phyloP scores from a whole-genome alignment of 1,140 invertebrate species.

The Philaenus spumarius region DNA sequence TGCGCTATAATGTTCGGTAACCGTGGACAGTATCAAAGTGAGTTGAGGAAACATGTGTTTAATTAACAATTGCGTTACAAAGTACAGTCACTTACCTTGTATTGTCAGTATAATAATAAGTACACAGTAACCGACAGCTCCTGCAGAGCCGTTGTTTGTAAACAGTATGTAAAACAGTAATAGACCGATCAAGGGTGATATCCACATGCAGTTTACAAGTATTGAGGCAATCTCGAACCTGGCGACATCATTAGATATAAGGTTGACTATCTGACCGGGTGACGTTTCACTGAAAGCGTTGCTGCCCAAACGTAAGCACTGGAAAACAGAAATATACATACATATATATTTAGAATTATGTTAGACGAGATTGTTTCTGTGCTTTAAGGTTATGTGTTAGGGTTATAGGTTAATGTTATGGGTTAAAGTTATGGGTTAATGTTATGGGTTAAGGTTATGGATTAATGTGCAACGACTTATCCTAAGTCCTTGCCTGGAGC shows the following conservation, averaged over 20 bases:
- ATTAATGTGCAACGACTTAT: no score
- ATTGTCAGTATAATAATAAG: slow-evolving; percentile 77
- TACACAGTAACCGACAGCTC: slow-evolving; percentile 68
- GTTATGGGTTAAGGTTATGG: no score
- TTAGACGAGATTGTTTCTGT: no score
- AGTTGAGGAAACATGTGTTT: not conserved
- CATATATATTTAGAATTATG: no score
- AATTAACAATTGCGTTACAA: not conserved
- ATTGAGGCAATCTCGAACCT: slow-evolving; percentile 20
- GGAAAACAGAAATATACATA: no score
- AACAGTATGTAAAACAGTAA: slow-evolving; percentile 72
- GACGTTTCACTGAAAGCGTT: slow-evolving; percentile 66
- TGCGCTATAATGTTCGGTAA: no score
- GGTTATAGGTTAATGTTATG: no score
- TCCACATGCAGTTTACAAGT: not conserved
- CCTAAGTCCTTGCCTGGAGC: no score
- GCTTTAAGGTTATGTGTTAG: no score
- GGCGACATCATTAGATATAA: slow-evolving; percentile 80
- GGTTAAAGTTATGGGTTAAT: no score
- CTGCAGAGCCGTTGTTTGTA: slow-evolving; percentile 58
- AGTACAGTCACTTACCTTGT: slow-evolving; percentile 52
- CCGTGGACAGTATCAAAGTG: no score
- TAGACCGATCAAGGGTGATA: slow-evolving; percentile 28
- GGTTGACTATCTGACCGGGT: slow-evolving; percentile 82
- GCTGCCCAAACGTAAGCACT: slow-evolving; percentile 54